A percentile compares a stretch with the other conserved stretches of the same genome.
phyloP scores from a whole-genome alignment of 2,113 vertebrate genomes.

The Myotis yumanensis region DNA sequence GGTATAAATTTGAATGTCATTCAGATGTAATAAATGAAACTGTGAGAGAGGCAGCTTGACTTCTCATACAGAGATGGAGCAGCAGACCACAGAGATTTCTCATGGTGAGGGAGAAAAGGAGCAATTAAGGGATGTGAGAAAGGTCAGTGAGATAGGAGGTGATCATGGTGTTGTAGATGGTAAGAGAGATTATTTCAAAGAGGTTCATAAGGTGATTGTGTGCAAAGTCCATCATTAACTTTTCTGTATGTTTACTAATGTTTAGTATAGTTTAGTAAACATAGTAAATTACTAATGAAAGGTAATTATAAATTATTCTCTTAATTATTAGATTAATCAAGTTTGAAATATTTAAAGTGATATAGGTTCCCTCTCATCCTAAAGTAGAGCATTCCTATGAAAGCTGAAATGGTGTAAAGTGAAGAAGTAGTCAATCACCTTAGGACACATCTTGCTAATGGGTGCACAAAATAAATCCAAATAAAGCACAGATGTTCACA shows the following conservation, averaged over 20 bases:
- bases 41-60: neutral
- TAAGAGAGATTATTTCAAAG: neutral
- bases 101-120: neutral
- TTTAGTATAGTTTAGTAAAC: neutral
- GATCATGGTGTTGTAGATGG: neutral
- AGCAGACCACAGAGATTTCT: neutral
- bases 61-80: neutral
- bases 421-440: neutral
- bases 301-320: neutral
- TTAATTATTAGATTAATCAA: constrained; percentile 39
- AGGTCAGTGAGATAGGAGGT: neutral
- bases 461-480: neutral
- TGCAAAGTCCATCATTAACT: neutral
- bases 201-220: neutral
- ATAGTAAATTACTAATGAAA: constrained; percentile 24
- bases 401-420: neutral
- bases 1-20: constrained; percentile 18
- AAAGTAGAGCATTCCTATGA: neutral
- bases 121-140: neutral
- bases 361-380: neutral
- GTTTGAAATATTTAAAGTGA: neutral
- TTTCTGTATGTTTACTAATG: neutral
- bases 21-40: neutral
- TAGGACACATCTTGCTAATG: neutral
- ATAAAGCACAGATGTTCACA: neutral